Base-by-base conservation (phyloP, 2,797 vertebrate species). In the Acanthornis magna region DNA sequence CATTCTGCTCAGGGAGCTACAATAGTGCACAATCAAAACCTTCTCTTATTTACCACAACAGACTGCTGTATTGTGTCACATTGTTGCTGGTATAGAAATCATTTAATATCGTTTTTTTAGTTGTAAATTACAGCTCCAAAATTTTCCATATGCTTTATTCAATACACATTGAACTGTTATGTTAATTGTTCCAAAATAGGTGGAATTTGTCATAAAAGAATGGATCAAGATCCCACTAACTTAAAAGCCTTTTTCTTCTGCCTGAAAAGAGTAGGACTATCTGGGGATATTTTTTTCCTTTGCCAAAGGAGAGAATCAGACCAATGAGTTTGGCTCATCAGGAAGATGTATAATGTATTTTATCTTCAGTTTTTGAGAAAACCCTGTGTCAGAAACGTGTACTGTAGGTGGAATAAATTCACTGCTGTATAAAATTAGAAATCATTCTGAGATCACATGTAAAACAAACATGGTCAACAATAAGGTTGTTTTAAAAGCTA, bases 361-460 rank as follows among this genome's bases (percentile, higher is more conserved):
- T 84, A 91, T 93, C 88, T 62, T 82, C 78, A 85, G 42, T 65
- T 95, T 96, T 83, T 82, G 80, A 97, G 96, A 96, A 96, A 97
- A 93, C 77, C 93, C 96, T 91, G 94, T 96, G 93, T 96, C 94
- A 97, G 77, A 96, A 96, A 93, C 55, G 53, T 96, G 91, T 92
- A 57, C 71, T 74, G 92, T 96, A 96, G 96, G 95, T 97, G 95
- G 96, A 95, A 97, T 97, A 96, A 97, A 96, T 97, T 96, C 86
- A 71, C 92, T 94, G 93, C 79, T 83, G 68, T 87, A 62, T 89
- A 95, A 97, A 95, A 96, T 94, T 95, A 96, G 93, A 96, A 93
- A 94, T 81, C 94, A 94, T 91, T 96, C 88, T 83, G 93, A 93
- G 92, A 96, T 95, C 91, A 96, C 96, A 97, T 96, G 91, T 93